Evolutionary conservation across 1,140 invertebrate genomes (phyloP).

Genomic region (Ceratina australensis): DNA sequence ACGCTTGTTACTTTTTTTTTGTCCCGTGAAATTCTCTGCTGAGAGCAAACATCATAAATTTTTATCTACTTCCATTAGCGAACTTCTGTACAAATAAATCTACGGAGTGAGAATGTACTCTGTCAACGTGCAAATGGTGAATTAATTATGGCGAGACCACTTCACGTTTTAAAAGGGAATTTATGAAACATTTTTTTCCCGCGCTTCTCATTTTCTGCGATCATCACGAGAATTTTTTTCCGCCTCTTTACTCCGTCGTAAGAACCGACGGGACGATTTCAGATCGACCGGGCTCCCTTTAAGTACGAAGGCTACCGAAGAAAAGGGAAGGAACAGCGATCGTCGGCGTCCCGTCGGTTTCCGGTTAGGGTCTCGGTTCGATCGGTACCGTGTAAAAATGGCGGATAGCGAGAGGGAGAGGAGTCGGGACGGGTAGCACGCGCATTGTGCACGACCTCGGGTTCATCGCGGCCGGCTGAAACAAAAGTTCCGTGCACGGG

Average conservation of each 20-base stretch:
- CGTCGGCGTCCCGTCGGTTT: conserved; percentile 10
- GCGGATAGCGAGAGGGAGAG: conserved; percentile 13
- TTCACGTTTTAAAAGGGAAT: too few relatives aligned
- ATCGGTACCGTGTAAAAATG: conserved; percentile 51
- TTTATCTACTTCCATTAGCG: too few relatives aligned
- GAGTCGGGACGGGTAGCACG: conserved; percentile 10
- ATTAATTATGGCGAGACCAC: too few relatives aligned
- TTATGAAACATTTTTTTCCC: too few relatives aligned
- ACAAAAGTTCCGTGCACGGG: conserved; percentile 52
- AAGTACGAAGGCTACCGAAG: background rate
- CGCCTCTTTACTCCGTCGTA: background rate
- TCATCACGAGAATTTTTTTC: too few relatives aligned
- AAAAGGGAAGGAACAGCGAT: background rate
- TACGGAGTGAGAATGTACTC: too few relatives aligned
- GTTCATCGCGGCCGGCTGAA: conserved; percentile 32
- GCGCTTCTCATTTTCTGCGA: too few relatives aligned
- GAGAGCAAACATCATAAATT: too few relatives aligned
- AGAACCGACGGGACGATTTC: background rate
- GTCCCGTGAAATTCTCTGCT: too few relatives aligned
- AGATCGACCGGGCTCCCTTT: background rate
- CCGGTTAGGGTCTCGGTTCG: conserved; percentile 27
- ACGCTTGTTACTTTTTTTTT: too few relatives aligned
- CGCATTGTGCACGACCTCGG: conserved; percentile 54
- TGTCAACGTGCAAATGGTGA: too few relatives aligned
- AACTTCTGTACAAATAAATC: too few relatives aligned